phyloP scores from a whole-genome alignment of 2,797 vertebrate species.

The Sandelia bainsii region DNA sequence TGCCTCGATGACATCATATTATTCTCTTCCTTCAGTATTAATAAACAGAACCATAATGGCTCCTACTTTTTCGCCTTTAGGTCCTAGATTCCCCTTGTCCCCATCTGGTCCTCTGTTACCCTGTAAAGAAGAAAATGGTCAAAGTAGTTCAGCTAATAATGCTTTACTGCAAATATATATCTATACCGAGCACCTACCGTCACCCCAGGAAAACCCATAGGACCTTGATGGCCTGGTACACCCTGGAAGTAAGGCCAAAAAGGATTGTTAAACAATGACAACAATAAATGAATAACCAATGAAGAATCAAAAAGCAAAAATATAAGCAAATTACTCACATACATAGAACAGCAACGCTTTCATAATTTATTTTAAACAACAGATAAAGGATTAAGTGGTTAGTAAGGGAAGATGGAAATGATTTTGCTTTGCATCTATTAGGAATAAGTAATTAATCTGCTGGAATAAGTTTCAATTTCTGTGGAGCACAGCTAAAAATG shows the following conservation, averaged over 20 bases:
- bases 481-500: neutral
- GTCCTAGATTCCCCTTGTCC: slow-evolving; percentile 85
- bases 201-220: slow-evolving; percentile 80
- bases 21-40: neutral
- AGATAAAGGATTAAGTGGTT: neutral
- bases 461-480: neutral
- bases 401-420: neutral
- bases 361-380: neutral
- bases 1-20: neutral
- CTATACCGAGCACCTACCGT: slow-evolving; percentile 70
- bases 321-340: neutral
- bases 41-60: neutral
- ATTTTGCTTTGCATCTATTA: neutral
- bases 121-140: slow-evolving; percentile 67
- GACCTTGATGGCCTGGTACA: slow-evolving; percentile 79
- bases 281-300: neutral
- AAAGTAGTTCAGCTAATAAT: neutral
- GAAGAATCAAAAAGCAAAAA: neutral
- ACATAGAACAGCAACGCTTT: neutral
- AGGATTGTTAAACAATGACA: neutral
- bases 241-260: slow-evolving; percentile 78
- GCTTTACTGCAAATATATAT: neutral
- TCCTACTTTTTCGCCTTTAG: slow-evolving; percentile 88
- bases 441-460: neutral
- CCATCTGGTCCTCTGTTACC: slow-evolving; percentile 84